Conservation (phyloP, 2,888 invertebrate genomes). For the Rhyacophila evoluta region DNA sequence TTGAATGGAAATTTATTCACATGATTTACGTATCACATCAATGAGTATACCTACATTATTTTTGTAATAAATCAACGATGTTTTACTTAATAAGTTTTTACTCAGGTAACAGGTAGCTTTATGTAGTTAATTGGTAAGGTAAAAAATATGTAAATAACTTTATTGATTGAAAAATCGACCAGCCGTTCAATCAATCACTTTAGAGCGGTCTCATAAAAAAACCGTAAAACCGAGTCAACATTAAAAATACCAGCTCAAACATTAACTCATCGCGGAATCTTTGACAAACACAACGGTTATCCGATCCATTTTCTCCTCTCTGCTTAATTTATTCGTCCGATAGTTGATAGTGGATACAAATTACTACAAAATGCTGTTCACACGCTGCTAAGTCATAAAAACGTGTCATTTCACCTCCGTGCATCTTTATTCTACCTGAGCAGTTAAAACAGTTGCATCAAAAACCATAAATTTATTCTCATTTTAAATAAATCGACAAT, state of each 20-base stretch:
- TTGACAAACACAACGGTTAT: background rate
- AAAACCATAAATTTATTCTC: background rate
- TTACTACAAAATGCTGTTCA: background rate
- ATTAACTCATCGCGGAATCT: conserved; percentile 17
- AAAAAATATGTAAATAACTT: background rate
- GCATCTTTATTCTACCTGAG: background rate
- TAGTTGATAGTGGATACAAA: background rate
- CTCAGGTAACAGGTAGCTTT: background rate
- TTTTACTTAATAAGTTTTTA: no score
- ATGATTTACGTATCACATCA: background rate
- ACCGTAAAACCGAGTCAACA: background rate
- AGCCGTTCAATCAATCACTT: background rate
- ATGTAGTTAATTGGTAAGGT: no score
- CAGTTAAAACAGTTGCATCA: background rate
- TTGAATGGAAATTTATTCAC: no score
- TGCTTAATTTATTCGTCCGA: background rate
- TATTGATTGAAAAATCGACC: background rate
- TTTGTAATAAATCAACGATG: background rate
- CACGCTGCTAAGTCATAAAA: background rate
- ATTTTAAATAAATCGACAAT: background rate
- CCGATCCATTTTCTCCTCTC: background rate
- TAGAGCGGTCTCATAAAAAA: conserved; percentile 5
- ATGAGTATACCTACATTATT: no score
- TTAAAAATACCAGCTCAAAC: conserved; percentile 11
- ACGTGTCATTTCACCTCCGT: background rate